These are phyloP conservation scores for Cerastoderma edule DNA, from an alignment of 2,888 invertebrate genomes.

Conservation along the genomic window DNA sequence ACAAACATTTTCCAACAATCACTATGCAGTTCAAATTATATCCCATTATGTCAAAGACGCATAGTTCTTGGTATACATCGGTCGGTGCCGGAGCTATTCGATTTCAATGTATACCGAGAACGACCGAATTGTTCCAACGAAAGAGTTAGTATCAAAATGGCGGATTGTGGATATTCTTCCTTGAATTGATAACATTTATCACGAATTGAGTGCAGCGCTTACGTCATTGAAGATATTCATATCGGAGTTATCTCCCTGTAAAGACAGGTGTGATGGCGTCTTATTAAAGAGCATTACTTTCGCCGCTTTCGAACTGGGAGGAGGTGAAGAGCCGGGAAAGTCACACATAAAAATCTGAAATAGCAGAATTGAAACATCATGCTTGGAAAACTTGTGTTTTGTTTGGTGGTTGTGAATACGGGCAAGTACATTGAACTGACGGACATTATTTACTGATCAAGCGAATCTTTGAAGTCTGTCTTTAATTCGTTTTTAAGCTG, in stretches of 20 bases:
- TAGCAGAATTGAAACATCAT: not conserved
- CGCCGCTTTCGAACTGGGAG: not conserved
- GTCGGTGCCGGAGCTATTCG: no score
- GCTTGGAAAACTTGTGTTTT: conserved; percentile 11
- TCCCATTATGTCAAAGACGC: no score
- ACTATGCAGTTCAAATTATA: no score
- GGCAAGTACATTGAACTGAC: conserved; percentile 1
- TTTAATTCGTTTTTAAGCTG: not conserved
- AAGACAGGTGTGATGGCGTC: not conserved
- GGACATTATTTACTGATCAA: not conserved
- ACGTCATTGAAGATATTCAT: not conserved
- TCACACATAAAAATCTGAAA: not conserved
- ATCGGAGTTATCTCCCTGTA: conserved; percentile 8
- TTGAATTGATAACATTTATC: no score
- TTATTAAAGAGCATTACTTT: not conserved
- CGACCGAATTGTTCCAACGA: no score
- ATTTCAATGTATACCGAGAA: no score
- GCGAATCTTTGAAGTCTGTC: not conserved
- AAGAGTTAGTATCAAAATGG: no score
- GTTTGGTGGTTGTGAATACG: not conserved
- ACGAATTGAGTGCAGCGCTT: not conserved
- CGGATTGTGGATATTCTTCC: no score
- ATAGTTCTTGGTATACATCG: no score
- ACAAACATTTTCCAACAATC: no score
- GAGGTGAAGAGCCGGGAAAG: not conserved